Conservation (phyloP, 2,888 invertebrate species). For the Conops quadrifasciatus region DNA sequence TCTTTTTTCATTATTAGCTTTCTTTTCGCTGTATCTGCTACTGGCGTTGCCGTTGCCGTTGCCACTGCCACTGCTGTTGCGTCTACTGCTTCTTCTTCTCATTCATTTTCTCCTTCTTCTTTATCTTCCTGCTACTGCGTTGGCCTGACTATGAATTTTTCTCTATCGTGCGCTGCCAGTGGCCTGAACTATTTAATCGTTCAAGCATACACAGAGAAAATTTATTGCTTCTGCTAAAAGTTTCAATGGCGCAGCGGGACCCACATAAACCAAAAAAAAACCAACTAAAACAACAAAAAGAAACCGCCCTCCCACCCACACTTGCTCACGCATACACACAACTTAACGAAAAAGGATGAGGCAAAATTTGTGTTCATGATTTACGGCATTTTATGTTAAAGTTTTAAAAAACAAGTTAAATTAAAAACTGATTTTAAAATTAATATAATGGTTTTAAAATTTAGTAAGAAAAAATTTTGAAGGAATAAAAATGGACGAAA, state of each 20-base stretch:
- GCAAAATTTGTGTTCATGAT: too few relatives aligned
- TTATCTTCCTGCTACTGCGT: neutral
- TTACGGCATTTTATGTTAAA: too few relatives aligned
- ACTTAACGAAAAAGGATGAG: too few relatives aligned
- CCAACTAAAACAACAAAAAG: neutral
- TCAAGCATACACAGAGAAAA: constrained; percentile 21
- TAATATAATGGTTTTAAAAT: too few relatives aligned
- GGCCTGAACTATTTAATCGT: constrained; percentile 28
- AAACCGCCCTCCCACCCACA: too few relatives aligned
- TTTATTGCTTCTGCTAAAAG: constrained; percentile 26
- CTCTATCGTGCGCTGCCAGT: constrained; percentile 23
- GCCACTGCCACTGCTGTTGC: neutral
- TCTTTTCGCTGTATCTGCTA: too few relatives aligned
- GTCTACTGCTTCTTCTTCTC: neutral
- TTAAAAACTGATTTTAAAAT: too few relatives aligned
- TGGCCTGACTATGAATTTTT: neutral
- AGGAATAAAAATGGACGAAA: too few relatives aligned
- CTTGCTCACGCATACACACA: too few relatives aligned
- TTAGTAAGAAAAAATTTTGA: too few relatives aligned
- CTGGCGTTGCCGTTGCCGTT: neutral
- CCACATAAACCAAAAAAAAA: neutral
- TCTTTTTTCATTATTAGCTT: too few relatives aligned
- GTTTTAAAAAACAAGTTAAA: too few relatives aligned
- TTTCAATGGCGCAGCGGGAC: constrained; percentile 26
- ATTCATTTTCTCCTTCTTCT: neutral